Conservation (phyloP, 2,888 invertebrate genomes). For the Trachelus troglodyta region DNA sequence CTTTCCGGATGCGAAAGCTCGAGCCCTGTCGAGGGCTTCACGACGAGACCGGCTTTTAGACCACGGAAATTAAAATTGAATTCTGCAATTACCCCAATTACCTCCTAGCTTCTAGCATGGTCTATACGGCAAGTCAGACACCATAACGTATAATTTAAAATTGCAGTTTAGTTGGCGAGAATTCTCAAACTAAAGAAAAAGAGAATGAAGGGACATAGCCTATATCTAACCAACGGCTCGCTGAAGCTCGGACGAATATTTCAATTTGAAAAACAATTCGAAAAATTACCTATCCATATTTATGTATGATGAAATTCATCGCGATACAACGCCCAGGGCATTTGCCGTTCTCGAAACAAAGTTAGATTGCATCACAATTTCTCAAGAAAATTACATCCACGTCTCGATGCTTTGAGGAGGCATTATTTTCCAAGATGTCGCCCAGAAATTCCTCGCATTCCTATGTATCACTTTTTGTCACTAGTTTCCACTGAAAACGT, state of each 20-base stretch:
- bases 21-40: neutral
- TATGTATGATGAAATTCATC: neutral
- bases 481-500: neutral
- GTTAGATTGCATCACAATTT: neutral
- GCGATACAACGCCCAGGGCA: neutral
- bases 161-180: neutral
- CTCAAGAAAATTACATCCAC: neutral
- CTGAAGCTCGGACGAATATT: neutral
- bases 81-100: neutral
- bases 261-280: neutral
- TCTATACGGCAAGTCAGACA: neutral
- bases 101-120: neutral
- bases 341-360: neutral
- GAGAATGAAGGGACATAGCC: neutral
- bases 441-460: neutral
- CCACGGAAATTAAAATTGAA: neutral
- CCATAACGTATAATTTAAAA: neutral
- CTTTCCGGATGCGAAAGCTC: neutral
- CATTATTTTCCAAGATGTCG: neutral
- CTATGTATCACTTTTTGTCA: neutral
- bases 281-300: neutral
- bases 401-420: neutral
- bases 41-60: neutral
- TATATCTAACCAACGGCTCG: neutral
- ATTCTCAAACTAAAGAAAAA: neutral